A percentile compares a stretch with the other conserved stretches of the same genome.
phyloP scores from a whole-genome alignment of 30 jellyfish, hydroid and myxozoan genomes.

The Turritopsis rubra region DNA sequence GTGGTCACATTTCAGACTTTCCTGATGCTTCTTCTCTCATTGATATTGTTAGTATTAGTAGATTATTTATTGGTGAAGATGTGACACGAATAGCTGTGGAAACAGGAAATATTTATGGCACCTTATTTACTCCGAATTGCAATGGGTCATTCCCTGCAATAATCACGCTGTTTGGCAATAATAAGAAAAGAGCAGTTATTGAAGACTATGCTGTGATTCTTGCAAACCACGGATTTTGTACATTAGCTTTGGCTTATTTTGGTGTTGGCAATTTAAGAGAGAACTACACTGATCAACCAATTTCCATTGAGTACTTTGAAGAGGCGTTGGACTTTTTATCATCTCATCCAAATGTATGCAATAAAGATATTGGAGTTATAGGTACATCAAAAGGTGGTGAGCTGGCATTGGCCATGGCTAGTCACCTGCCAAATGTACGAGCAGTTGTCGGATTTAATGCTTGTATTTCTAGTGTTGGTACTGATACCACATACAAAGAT shows the following conservation, averaged over 20 bases:
- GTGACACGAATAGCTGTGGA: conserved; percentile 33
- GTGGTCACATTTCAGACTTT: conserved; percentile 6
- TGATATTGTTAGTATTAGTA: background rate
- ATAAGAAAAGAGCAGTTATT: conserved; percentile 29
- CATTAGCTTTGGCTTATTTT: conserved; percentile 63
- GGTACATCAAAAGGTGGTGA: conserved; percentile 33
- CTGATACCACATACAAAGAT: conserved; percentile 12
- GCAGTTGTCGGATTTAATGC: conserved; percentile 30
- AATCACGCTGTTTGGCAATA: conserved; percentile 8
- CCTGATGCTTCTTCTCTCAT: background rate
- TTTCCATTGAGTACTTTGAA: conserved; percentile 28
- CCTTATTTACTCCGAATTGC: conserved; percentile 45
- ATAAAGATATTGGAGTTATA: conserved; percentile 14
- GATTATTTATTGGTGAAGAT: conserved; percentile 7
- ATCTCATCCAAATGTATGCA: conserved; percentile 6
- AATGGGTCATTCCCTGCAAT: conserved; percentile 56
- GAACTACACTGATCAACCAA: background rate
- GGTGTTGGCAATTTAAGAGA: conserved; percentile 58
- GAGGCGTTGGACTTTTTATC: conserved; percentile 21
- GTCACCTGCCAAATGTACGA: conserved; percentile 15
- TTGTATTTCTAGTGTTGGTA: conserved; percentile 7
- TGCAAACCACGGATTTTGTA: conserved; percentile 69
- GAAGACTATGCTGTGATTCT: conserved; percentile 55
- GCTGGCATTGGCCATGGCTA: conserved; percentile 18
- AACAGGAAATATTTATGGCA: conserved; percentile 52